Conservation (phyloP, 2,888 invertebrate genomes). For the Epinotia brunnichana region DNA sequence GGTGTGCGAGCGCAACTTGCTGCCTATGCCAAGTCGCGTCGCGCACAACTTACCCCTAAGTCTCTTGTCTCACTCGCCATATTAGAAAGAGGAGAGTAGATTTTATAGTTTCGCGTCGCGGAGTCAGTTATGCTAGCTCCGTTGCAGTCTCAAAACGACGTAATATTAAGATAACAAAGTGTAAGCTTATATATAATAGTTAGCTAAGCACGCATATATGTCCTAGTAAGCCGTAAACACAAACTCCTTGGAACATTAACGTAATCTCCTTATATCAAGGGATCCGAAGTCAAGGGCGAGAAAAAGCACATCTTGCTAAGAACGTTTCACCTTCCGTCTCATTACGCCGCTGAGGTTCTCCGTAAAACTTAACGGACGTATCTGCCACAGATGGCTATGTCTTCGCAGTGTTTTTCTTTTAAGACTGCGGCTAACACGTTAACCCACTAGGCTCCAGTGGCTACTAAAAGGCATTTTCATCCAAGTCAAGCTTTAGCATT, state of each 20-base stretch:
- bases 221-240: not conserved
- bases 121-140: not conserved
- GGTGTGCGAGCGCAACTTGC: too few relatives aligned
- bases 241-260: conserved; percentile 14
- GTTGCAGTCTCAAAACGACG: not conserved
- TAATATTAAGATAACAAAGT: not conserved
- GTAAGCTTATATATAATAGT: not conserved
- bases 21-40: too few relatives aligned
- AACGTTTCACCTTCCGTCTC: conserved; percentile 30
- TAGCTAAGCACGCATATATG: not conserved
- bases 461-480: not conserved
- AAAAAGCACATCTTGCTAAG: conserved; percentile 19
- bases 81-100: too few relatives aligned
- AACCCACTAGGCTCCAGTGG: not conserved
- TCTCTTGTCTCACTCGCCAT: too few relatives aligned
- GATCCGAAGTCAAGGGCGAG: conserved; percentile 30
- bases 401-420: too few relatives aligned
- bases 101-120: too few relatives aligned
- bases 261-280: conserved; percentile 14
- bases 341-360: not conserved
- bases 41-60: too few relatives aligned
- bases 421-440: not conserved
- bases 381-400: not conserved
- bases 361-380: not conserved
- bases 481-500: not conserved